Percentiles rank a stretch among this genome's conserved stretches.
Evolutionary conservation across 2,797 vertebrate genomes (phyloP).

Genomic region (Microcaecilia unicolor): DNA sequence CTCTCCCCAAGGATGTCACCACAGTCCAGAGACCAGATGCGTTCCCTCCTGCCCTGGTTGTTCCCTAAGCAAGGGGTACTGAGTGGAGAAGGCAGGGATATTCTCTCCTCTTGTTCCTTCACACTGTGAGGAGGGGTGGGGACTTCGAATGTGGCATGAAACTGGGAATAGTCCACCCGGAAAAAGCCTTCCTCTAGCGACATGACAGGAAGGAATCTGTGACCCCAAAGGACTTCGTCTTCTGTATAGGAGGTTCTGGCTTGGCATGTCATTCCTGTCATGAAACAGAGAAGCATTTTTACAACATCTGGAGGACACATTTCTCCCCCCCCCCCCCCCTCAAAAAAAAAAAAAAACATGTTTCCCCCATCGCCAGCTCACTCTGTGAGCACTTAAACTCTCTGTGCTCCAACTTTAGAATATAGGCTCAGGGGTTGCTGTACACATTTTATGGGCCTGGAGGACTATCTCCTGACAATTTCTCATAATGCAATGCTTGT

Average conservation of each 20-base stretch:
- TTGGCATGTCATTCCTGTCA: slow-evolving; percentile 78
- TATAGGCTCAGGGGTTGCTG: too few relatives aligned
- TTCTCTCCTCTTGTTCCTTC: slow-evolving; percentile 76
- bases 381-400: too few relatives aligned
- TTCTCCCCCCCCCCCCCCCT: too few relatives aligned
- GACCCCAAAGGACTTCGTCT: slow-evolving; percentile 81
- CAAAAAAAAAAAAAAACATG: too few relatives aligned
- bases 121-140: slow-evolving; percentile 73
- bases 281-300: too few relatives aligned
- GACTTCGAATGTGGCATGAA: slow-evolving; percentile 80
- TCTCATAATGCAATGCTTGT: too few relatives aligned
- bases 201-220: slow-evolving; percentile 82
- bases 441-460: too few relatives aligned
- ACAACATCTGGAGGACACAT: too few relatives aligned
- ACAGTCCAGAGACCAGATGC: slow-evolving; percentile 58
- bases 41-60: slow-evolving; percentile 46
- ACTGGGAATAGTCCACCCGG: slow-evolving; percentile 80
- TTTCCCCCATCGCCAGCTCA: too few relatives aligned
- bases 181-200: slow-evolving; percentile 83
- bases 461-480: too few relatives aligned
- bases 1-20: slow-evolving; percentile 50
- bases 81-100: slow-evolving; percentile 49
- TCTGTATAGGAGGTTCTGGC: slow-evolving; percentile 83
- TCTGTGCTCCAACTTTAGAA: too few relatives aligned
- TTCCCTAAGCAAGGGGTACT: slow-evolving; percentile 28